Base-by-base conservation (phyloP, 2,113 vertebrate genomes). In the Lepidothrix coronata region DNA sequence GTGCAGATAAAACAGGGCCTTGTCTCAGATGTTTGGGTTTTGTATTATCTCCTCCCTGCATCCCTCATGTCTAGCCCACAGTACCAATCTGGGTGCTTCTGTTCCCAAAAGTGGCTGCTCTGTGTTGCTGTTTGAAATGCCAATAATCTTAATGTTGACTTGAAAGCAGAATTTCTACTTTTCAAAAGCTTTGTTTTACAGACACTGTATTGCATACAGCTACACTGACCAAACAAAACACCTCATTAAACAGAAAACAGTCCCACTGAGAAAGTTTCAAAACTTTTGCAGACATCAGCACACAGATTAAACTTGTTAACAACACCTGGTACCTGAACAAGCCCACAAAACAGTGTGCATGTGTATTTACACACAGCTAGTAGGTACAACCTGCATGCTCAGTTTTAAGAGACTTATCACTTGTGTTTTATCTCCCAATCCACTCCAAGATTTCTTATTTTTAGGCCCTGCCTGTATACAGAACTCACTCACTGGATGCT, bases 331-430 rank as follows among this genome's bases (percentile, higher is more conserved):
- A 41, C 51, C 23, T 44, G 62, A 65, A 51, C 18, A 33, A 57
- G 48, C 4, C 48, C 71, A 41, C 57, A 48, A 30, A 61, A 13
- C 1, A 31, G 14, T 0, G 7, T 52, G 35, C 12, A 9, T 0
- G 8, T 39, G 12, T 19, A 17, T 3, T 35, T n/a, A 85, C n/a
- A 44, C 39, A 14, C 24, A 59, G 20, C 66, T 59, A 58, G 28
- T 7, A 68, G 31, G 9, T 20, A 81, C 35, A 55, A 8, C 31
- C n/a, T 25, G 11, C 2, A 1, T 19, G 11, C 35, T 62, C 13
- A 37, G 48, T 23, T 35, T 1, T 1, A 18, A 49, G 22, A 35
- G 28, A 35, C 23, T 9, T 3, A 81, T 4, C 43, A 24, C 20
- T 37, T 19, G 25, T 0, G 4, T 6, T 22, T 14, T 17, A 14